These are phyloP conservation scores for Misgurnus anguillicaudatus DNA, from an alignment of 2,113 vertebrate species.

Conservation along the genomic window DNA sequence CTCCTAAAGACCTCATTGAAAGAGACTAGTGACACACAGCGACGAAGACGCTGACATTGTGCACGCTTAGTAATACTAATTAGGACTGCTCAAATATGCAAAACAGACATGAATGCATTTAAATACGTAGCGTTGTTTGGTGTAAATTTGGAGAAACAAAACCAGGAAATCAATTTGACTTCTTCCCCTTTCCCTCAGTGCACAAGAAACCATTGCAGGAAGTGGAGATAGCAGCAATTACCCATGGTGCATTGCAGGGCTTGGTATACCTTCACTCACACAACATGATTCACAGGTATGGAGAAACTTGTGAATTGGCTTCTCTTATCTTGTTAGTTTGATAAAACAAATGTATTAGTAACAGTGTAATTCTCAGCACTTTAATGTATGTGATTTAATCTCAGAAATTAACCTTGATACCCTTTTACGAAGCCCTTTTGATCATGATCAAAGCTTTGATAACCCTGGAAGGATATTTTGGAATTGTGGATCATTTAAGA, in stretches of 20 bases:
- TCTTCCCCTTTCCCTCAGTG: constrained; percentile 68
- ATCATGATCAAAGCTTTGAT: background rate
- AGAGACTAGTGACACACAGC: too few relatives aligned
- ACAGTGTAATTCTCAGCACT: background rate
- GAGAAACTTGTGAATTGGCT: background rate
- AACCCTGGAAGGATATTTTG: background rate
- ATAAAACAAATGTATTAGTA: background rate
- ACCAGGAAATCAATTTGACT: background rate
- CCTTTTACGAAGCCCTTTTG: too few relatives aligned
- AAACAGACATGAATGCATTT: background rate
- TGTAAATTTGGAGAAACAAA: constrained; percentile 3
- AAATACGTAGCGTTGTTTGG: background rate
- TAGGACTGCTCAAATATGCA: too few relatives aligned
- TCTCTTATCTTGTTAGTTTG: background rate
- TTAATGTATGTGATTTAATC: too few relatives aligned
- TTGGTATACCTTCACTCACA: constrained; percentile 91
- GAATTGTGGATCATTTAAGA: background rate
- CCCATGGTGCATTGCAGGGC: constrained; percentile 89
- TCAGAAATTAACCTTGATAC: too few relatives aligned
- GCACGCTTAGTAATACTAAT: too few relatives aligned
- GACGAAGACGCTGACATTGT: too few relatives aligned
- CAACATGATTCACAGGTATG: constrained; percentile 94
- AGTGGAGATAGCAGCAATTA: constrained; percentile 91
- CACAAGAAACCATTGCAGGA: constrained; percentile 95
- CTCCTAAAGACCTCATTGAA: too few relatives aligned